Conservation (phyloP, 2,797 vertebrate species). For the Gephyroberyx darwinii region DNA sequence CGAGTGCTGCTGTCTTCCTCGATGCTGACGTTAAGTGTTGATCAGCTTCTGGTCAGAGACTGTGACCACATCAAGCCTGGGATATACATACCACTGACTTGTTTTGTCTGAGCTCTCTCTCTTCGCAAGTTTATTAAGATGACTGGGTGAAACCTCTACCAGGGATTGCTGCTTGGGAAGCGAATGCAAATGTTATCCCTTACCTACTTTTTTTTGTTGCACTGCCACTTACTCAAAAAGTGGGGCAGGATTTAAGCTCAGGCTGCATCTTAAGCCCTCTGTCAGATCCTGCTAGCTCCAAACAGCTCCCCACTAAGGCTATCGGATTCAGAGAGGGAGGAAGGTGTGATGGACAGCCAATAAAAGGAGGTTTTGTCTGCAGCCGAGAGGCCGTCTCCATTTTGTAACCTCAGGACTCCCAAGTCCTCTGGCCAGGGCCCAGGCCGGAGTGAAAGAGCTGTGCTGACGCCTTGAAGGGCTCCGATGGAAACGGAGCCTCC, state of each 20-base stretch:
- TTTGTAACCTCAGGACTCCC: conserved; percentile 78
- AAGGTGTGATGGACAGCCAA: conserved; percentile 74
- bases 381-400: conserved; percentile 65
- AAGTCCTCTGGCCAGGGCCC: conserved; percentile 70
- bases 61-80: background rate
- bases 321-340: conserved; percentile 71
- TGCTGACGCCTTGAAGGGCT: conserved; percentile 55
- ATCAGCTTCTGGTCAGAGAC: background rate
- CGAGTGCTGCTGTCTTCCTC: background rate
- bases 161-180: conserved; percentile 15
- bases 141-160: background rate
- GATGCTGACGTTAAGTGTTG: background rate
- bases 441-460: conserved; percentile 68
- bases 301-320: conserved; percentile 55
- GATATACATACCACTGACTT: background rate
- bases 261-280: conserved; percentile 42
- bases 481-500: conserved; percentile 44
- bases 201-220: background rate
- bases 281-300: conserved; percentile 29
- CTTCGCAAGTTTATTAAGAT: background rate
- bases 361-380: conserved; percentile 77
- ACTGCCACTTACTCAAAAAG: conserved; percentile 27
- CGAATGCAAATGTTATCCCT: conserved; percentile 31
- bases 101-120: background rate
- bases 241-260: conserved; percentile 54